Percentiles rank a stretch among this genome's conserved stretches.
These are phyloP conservation scores for Sitta carolinensis DNA, from an alignment of 2,797 vertebrate genomes.

Conservation along the genomic window DNA sequence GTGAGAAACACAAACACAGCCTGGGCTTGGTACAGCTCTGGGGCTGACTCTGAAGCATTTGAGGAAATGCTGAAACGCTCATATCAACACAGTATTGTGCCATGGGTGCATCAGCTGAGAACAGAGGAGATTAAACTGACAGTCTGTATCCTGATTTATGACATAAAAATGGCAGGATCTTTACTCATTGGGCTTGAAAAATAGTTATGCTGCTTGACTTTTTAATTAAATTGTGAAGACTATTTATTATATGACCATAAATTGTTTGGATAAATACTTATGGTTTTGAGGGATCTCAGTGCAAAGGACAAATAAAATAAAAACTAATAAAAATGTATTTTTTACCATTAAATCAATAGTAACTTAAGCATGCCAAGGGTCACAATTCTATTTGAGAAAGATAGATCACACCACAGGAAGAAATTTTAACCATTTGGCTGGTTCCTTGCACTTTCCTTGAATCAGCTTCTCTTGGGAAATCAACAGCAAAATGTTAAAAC, in stretches of 20 bases:
- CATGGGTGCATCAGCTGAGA: not conserved
- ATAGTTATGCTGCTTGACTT: not conserved
- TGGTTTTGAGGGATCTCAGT: not conserved
- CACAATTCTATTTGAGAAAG: not conserved
- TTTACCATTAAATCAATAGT: constrained; percentile 14
- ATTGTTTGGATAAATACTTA: not conserved
- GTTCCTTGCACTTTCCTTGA: not conserved
- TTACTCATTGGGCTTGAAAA: constrained; percentile 2
- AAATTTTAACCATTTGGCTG: not conserved
- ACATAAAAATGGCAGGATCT: not conserved
- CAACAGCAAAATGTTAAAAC: not conserved
- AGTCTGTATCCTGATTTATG: constrained; percentile 12
- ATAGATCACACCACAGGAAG: not conserved
- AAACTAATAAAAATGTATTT: not conserved
- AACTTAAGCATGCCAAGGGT: not conserved
- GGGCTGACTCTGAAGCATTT: not conserved
- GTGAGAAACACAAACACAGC: not conserved
- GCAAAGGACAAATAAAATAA: constrained; percentile 27
- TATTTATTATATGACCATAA: not conserved
- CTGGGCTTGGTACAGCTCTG: not conserved
- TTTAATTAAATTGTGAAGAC: constrained; percentile 31
- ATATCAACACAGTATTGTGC: not conserved
- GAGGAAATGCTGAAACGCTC: not conserved
- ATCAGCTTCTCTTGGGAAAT: not conserved
- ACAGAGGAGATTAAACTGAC: constrained; percentile 14